These are phyloP conservation scores for Hepsetus odoe DNA, from an alignment of 2,113 vertebrate genomes.

Conservation along the genomic window DNA sequence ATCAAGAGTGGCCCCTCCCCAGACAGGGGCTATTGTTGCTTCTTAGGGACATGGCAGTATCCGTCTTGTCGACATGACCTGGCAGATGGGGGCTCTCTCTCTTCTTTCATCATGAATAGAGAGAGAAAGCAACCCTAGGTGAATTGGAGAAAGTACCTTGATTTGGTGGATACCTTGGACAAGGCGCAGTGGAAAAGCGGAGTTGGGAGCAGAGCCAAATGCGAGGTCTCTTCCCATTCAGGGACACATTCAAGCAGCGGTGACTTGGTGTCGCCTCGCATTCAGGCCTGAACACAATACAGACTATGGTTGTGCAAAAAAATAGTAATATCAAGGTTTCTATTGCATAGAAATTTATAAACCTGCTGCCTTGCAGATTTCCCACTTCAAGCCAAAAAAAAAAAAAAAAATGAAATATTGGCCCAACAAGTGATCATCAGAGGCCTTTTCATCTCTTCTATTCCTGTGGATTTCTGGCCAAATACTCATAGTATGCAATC, in stretches of 20 bases:
- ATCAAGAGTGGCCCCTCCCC: constrained; percentile 82
- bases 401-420: not conserved
- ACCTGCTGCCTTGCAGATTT: not conserved
- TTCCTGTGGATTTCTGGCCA: not conserved
- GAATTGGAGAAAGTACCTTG: constrained; percentile 77
- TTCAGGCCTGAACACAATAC: constrained; percentile 18
- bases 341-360: not conserved
- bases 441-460: not conserved
- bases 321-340: not conserved
- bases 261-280: constrained; percentile 18
- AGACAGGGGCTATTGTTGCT: constrained; percentile 80
- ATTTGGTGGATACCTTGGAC: constrained; percentile 64
- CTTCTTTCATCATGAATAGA: constrained; percentile 75
- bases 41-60: constrained; percentile 81
- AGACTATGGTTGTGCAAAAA: not conserved
- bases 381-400: not conserved
- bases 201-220: constrained; percentile 30
- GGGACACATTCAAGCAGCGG: constrained; percentile 6
- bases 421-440: constrained; percentile 1
- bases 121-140: constrained; percentile 76
- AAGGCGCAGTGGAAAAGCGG: constrained; percentile 17
- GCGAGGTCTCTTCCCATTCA: constrained; percentile 16
- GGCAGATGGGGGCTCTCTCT: constrained; percentile 79
- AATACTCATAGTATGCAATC: not conserved
- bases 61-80: constrained; percentile 84